Evolutionary conservation across 2,113 vertebrate genomes (phyloP).

Genomic region (Brienomyrus brachyistius): DNA sequence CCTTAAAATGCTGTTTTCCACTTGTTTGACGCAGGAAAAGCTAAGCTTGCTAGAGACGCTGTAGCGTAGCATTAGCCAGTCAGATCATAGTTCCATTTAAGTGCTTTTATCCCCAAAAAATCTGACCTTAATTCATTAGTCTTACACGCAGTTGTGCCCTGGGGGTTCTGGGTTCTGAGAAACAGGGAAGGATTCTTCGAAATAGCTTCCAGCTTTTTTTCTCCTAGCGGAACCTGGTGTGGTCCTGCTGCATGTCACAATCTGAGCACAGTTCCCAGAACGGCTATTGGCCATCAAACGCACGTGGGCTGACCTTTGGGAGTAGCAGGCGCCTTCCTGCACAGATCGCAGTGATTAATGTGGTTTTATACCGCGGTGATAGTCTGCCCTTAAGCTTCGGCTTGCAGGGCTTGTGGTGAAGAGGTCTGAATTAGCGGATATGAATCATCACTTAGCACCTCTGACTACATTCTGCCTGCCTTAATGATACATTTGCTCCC

Average conservation of each 20-base stretch:
- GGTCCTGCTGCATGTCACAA: not conserved
- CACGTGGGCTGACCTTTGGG: not conserved
- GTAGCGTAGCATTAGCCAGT: not conserved
- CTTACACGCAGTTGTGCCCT: not conserved
- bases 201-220: not conserved
- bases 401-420: not conserved
- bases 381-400: not conserved
- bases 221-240: not conserved
- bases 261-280: not conserved
- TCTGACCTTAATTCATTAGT: conserved; percentile 14
- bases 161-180: not conserved
- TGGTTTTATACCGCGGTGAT: not conserved
- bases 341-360: not conserved
- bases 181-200: not conserved
- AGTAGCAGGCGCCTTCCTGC: not conserved
- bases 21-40: not conserved
- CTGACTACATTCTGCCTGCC: not conserved
- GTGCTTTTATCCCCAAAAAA: not conserved
- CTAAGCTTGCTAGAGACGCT: not conserved
- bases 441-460: not conserved
- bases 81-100: not conserved
- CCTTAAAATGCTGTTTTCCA: not conserved
- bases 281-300: not conserved
- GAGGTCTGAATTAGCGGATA: not conserved
- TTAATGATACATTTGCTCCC: not conserved